Conservation (phyloP, 2,888 invertebrate genomes). For the Pecten maximus region DNA sequence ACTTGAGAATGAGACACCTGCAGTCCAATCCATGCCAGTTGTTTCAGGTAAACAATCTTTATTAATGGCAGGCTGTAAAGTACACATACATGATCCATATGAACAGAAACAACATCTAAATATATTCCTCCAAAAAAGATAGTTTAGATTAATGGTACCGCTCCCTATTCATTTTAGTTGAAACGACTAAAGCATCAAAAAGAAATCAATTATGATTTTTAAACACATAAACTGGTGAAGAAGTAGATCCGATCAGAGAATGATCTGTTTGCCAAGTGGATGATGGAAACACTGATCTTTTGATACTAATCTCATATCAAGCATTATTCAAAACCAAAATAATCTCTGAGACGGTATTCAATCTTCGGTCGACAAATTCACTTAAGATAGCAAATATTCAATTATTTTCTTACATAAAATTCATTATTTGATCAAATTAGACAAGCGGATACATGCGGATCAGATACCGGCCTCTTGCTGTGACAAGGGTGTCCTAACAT, state of each 20-base stretch:
- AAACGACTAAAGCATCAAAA: too few relatives aligned
- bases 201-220: too few relatives aligned
- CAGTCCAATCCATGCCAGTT: too few relatives aligned
- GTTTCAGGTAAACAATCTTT: too few relatives aligned
- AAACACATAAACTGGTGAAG: not conserved
- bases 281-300: slow-evolving; percentile 1
- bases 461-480: not conserved
- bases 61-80: too few relatives aligned
- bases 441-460: not conserved
- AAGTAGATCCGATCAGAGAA: not conserved
- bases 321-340: not conserved
- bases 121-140: too few relatives aligned
- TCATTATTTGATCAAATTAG: slow-evolving; percentile 26
- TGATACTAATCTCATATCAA: not conserved
- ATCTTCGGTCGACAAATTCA: slow-evolving; percentile 20
- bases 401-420: slow-evolving; percentile 29
- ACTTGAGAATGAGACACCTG: too few relatives aligned
- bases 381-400: slow-evolving; percentile 35
- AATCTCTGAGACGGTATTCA: slow-evolving; percentile 19
- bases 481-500: not conserved
- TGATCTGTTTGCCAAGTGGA: not conserved
- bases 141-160: too few relatives aligned
- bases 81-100: too few relatives aligned
- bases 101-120: too few relatives aligned
- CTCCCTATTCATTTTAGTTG: too few relatives aligned